Evolutionary conservation across 2,113 vertebrate species (phyloP), one percentile per base, ranked within the genome.

Genomic region (Polypterus bichir): DNA sequence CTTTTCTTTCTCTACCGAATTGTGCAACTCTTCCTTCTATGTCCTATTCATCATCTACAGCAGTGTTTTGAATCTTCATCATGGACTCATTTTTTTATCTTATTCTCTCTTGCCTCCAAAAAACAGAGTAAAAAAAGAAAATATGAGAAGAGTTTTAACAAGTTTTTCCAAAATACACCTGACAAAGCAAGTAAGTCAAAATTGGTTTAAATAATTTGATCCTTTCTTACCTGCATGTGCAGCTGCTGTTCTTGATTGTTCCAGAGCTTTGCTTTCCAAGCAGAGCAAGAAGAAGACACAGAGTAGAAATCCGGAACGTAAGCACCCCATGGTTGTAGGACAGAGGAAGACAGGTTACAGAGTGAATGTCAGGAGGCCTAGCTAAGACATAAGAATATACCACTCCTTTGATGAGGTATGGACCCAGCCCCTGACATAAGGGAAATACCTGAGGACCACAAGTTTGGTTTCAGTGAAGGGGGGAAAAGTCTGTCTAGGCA

Each of bases 291-390:
- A 7, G 27, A 57, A 45, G 56, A 27, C 7, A 45, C 44, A 27
- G 9, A 57, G 56, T 45, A 57, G 56, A 27, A 57, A 44, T 44
- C n/a, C 56, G 4, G 9, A 57, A 5, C 27, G 27, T 27, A 57
- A 7, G 46, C 11, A 44, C 56, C 9, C 7, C 56, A 57, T 57
- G 56, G 56, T 44, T 57, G 56, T 44, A 45, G 56, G 56, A 27
- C n/a, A 57, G 56, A 45, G n/a, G 56, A 57, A 45, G 56, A 57
- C 56, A 57, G 27, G 56, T 44, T 57, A 57, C 5, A 27, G 56
- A 57, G 56, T 57, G 56, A 27, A 27, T 57, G 56, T 44, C 56
- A 45, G 56, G 56, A 7, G 56, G n/a, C 56, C 56, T 57, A 45
- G 56, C 56, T 4, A 4, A 4, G 56, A 57, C 27, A 45, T 57